Conservation (phyloP, 1,140 invertebrate species). For the Metopolophium dirhodum region DNA sequence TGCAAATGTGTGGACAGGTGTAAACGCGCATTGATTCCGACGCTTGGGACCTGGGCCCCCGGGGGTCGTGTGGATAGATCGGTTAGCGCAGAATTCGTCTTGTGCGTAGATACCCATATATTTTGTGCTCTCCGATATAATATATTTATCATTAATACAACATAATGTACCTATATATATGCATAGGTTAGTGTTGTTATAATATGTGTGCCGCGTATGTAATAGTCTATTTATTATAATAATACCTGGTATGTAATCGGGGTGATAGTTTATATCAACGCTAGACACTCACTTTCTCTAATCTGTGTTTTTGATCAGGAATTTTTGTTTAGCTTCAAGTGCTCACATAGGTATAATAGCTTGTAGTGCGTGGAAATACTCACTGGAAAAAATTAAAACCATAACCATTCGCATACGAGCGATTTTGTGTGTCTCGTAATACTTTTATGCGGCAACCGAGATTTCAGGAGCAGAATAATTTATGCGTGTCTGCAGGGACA, state of each 20-base stretch:
- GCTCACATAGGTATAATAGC: not conserved
- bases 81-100: not conserved
- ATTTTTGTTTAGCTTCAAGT: not conserved
- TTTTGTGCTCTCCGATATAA: not conserved
- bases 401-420: no score
- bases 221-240: not conserved
- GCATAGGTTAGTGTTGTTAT: not conserved
- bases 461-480: not conserved
- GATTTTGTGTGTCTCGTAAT: not conserved
- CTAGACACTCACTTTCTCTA: not conserved
- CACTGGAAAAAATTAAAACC: no score
- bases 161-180: not conserved
- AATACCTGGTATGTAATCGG: not conserved
- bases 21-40: not conserved
- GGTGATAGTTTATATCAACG: not conserved
- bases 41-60: not conserved
- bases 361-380: no score
- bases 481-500: not conserved
- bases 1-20: constrained; percentile 38
- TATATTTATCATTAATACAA: not conserved
- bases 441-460: not conserved
- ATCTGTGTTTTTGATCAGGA: not conserved
- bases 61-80: constrained; percentile 15
- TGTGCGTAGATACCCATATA: not conserved
- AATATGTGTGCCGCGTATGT: no score